Conservation (phyloP, 1,140 invertebrate species). For the Harlomillsia oculata region DNA sequence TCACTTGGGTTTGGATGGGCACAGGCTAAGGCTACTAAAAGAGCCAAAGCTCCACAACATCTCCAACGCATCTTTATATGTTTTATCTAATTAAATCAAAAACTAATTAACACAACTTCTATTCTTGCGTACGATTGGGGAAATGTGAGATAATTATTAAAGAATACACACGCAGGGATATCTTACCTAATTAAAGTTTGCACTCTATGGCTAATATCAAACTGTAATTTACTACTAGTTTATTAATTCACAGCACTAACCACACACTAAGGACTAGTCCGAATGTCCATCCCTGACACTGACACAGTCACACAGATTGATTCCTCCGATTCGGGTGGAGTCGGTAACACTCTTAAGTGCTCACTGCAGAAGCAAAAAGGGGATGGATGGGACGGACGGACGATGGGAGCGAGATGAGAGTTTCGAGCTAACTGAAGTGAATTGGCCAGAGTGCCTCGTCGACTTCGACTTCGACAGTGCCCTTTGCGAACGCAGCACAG, state of each 20-base stretch:
- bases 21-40: neutral
- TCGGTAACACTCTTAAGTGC: neutral
- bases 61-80: constrained; percentile 13
- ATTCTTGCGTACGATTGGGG: too few species aligned
- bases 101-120: too few species aligned
- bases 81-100: too few species aligned
- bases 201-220: too few species aligned
- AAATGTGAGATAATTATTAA: too few species aligned
- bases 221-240: too few species aligned
- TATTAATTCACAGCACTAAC: too few species aligned
- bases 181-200: too few species aligned
- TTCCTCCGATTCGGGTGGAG: neutral
- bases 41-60: neutral
- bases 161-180: too few species aligned
- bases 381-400: neutral
- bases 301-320: too few species aligned
- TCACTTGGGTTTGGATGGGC: neutral
- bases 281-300: too few species aligned
- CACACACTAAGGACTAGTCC: too few species aligned
- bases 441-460: neutral
- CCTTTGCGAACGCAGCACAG: neutral
- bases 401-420: neutral
- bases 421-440: neutral
- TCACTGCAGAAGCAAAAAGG: neutral
- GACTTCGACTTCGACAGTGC: neutral